Base-by-base conservation (phyloP, 1,140 invertebrate species). In the Homarus americanus region DNA sequence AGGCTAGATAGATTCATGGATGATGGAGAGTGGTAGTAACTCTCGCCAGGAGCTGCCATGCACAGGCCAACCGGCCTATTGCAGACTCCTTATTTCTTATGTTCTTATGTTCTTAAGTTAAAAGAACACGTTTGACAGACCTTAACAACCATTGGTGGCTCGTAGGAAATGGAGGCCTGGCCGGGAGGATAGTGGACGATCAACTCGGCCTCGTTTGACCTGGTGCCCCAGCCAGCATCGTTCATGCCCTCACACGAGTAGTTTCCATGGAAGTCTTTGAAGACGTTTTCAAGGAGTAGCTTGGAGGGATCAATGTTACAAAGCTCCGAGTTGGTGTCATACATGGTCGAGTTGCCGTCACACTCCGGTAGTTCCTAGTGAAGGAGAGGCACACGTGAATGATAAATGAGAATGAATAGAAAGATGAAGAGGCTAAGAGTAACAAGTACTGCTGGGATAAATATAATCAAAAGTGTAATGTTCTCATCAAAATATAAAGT, bases 171-270 rank as follows among this genome's bases (percentile, higher is more conserved):
- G 49, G 95, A 95, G 0, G 97, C 96, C 41, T 96, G 95, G 4
- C 97, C 97, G 0, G 97, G 97, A 36, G 97, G 96, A 95, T 97
- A 97, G 93, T 97, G 95, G 79, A 97, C 97, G 76, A 96, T 94
- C 15, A 98, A 95, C 92, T 97, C 96, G 15, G 96, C 96, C 82
- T 96, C 96, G 38, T 95, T 94, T 10, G 97, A 98, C 91, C 96
- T 95, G 17, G 95, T 95, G 49, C 97, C 97, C 97, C 97, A 98
- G 17, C 97, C 97, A 24, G 97, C 97, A 20, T 96, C 96, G 94
- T 98, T 98, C 93, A 96, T 96, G 2, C 97, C 97, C 93, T 97
- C 96, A 94, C 98, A 98, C 0, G 97, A 97, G 94, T 98, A 98
- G 94, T 98, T 98, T n/a, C 97, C 98, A 91, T 98, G 97, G 93